These are phyloP conservation scores for Uloborus diversus DNA, from an alignment of 1,140 invertebrate species.

Conservation along the genomic window DNA sequence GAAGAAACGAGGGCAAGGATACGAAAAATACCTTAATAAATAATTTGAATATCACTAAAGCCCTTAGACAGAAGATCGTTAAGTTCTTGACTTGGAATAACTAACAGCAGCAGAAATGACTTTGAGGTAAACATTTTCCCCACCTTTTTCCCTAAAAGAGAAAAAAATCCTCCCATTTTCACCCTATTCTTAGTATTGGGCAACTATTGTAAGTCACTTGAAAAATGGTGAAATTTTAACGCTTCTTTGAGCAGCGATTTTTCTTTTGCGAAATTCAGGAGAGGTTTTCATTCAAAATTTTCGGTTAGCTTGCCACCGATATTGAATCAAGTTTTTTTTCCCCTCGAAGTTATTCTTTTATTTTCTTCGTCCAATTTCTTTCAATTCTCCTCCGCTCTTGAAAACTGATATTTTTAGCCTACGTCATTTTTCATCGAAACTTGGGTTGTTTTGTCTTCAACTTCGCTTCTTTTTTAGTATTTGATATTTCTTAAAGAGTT, in stretches of 20 bases:
- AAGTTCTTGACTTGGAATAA: too few relatives aligned
- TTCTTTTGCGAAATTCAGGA: neutral
- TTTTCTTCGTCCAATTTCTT: neutral
- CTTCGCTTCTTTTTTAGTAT: neutral
- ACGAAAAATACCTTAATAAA: too few relatives aligned
- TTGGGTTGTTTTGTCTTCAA: neutral
- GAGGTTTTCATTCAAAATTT: constrained; percentile 12
- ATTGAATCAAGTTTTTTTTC: neutral
- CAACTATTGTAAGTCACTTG: constrained; percentile 5
- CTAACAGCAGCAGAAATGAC: neutral
- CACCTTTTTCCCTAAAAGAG: neutral
- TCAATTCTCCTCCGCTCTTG: neutral
- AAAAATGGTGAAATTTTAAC: constrained; percentile 29
- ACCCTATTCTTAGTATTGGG: neutral
- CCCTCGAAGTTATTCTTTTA: neutral
- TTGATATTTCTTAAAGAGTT: neutral
- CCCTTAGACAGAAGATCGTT: too few relatives aligned
- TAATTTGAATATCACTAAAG: too few relatives aligned
- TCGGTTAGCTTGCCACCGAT: neutral
- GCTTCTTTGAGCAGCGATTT: constrained; percentile 7
- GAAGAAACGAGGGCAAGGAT: too few relatives aligned
- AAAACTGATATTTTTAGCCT: constrained; percentile 18
- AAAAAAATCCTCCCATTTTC: neutral
- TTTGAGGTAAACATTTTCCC: neutral
- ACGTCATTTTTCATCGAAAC: constrained; percentile 17